phyloP scores from a whole-genome alignment of 2,797 vertebrate genomes.

The Setipinna tenuifilis region DNA sequence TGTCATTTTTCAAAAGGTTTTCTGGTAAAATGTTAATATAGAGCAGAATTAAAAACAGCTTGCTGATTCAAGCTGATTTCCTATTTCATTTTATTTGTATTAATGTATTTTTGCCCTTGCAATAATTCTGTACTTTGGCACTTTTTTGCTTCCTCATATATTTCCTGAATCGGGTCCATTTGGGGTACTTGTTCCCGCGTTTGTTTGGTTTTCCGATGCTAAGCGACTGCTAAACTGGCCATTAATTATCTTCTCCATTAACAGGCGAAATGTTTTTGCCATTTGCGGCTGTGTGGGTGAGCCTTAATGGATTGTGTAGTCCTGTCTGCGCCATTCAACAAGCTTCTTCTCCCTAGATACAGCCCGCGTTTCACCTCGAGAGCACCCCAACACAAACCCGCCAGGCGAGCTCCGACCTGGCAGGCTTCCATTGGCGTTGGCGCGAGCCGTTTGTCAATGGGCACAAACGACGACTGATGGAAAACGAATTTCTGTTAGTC shows the following conservation, averaged over 20 bases:
- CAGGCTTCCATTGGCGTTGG: not conserved
- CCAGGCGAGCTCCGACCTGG: not conserved
- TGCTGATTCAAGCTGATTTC: not conserved
- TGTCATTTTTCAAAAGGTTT: not conserved
- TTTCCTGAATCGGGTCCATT: not conserved
- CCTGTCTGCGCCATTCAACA: no score
- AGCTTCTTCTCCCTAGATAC: constrained; percentile 48
- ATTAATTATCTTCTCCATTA: constrained; percentile 72
- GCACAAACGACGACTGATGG: constrained; percentile 65
- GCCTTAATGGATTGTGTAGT: constrained; percentile 66
- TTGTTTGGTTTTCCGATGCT: constrained; percentile 34
- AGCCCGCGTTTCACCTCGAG: not conserved
- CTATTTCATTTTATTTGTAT: not conserved
- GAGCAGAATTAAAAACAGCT: not conserved
- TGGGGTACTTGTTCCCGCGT: not conserved
- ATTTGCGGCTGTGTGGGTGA: constrained; percentile 58
- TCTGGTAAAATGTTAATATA: not conserved
- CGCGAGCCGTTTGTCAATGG: constrained; percentile 58
- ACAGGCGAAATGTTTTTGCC: constrained; percentile 68
- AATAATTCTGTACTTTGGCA: not conserved
- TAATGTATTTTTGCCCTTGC: not conserved
- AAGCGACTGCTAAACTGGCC: constrained; percentile 34
- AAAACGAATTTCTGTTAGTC: constrained; percentile 77
- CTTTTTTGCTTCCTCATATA: not conserved
- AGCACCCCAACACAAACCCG: not conserved